phyloP scores from a whole-genome alignment of 2,888 invertebrate species.

The Leuctra nigra region DNA sequence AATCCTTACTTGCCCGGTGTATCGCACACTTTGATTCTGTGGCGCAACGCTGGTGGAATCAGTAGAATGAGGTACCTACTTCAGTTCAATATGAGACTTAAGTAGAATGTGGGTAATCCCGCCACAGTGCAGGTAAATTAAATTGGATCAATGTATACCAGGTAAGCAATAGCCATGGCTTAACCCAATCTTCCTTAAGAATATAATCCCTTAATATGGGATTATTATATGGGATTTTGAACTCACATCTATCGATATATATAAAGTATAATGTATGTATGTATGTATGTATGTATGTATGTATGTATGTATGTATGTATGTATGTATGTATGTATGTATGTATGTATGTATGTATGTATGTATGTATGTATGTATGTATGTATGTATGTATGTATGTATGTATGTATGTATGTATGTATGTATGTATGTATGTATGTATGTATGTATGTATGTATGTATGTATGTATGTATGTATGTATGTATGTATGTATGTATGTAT shows the following conservation, averaged over 20 bases:
- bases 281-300: neutral
- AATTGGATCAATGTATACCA: no score
- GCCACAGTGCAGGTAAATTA: no score
- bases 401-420: neutral
- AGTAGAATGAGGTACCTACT: no score
- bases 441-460: neutral
- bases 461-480: neutral
- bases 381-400: neutral
- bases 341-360: neutral
- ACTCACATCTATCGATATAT: neutral
- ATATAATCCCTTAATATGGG: no score
- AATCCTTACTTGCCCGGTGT: no score
- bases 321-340: neutral
- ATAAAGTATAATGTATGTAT: neutral
- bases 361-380: neutral
- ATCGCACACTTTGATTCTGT: no score
- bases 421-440: neutral
- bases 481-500: neutral
- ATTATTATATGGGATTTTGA: no score
- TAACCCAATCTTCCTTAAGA: no score
- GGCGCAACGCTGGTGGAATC: no score
- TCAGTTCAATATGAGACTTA: no score
- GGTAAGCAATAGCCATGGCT: no score
- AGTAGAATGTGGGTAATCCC: no score
- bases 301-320: neutral